Base-by-base conservation (phyloP, 1,140 invertebrate species). In the Leptopilina boulardi region DNA sequence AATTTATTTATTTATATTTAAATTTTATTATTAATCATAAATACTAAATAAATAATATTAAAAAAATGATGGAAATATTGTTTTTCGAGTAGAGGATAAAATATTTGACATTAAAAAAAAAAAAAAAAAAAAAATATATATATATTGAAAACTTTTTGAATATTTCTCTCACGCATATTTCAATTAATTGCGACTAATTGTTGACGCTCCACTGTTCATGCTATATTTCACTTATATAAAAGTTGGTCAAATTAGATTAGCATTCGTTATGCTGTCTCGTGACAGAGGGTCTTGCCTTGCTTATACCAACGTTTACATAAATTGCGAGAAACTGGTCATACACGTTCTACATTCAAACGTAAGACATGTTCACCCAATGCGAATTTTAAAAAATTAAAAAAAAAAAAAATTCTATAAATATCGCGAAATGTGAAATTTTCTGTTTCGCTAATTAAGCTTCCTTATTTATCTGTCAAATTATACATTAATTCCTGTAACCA, bases 211-310 rank as follows among this genome's bases (percentile, higher is more conserved):
- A n/a, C 13, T 30, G 21, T 30, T 66, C 21, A 30, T 15, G 59
- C 23, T 8, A 66, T 66, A 66, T 30, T 66, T 66, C 59, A 66
- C 59, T 66, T 30, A 66, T 30, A 66, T 66, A 66, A 66, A 66
- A 66, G 59, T 66, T 66, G 59, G 23, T 66, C 23, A 66, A 66
- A 66, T 66, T 66, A 66, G 59, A 66, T 66, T 66, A 66, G 59
- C 59, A 66, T 66, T 66, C 59, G 59, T 66, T 66, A 66, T n/a
- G 59, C 59, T 66, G 59, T 66, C 59, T 66, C 21, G 15, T 30
- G 59, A 66, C 59, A 66, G 59, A n/a, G 59, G 59, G 59, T 34
- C 59, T 38, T 66, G 59, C 59, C n/a, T 66, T 66, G 59, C 59
- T 66, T 66, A 66, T 38, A 38, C 2, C 59, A 66, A 26, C 59